phyloP scores from a whole-genome alignment of 2,797 vertebrate genomes.

The Parauchenoglanis ngamensis region DNA sequence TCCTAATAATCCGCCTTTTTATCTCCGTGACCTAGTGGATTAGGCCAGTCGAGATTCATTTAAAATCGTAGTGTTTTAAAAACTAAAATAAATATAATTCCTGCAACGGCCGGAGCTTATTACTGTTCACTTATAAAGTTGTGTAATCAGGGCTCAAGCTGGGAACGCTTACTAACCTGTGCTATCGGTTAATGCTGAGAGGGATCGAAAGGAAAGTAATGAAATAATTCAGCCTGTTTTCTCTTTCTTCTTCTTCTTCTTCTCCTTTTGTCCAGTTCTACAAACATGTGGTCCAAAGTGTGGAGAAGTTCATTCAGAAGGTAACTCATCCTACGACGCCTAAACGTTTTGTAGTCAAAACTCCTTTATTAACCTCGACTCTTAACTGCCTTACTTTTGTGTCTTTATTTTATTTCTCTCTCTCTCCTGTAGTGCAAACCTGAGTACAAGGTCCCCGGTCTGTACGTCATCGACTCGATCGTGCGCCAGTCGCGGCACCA shows the following conservation, averaged over 20 bases:
- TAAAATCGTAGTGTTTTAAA: no score
- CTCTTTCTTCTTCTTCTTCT: constrained; percentile 65
- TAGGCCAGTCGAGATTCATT: no score
- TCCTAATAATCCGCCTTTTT: no score
- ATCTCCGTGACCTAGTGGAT: no score
- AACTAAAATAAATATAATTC: no score
- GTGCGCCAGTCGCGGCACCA: constrained; percentile 98
- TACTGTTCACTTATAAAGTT: no score
- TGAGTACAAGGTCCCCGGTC: constrained; percentile 97
- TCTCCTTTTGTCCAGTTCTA: constrained; percentile 83
- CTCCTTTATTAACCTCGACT: not conserved
- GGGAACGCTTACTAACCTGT: not conserved
- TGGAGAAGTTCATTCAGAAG: constrained; percentile 99
- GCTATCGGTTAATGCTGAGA: not conserved
- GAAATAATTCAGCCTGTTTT: not conserved
- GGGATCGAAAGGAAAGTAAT: not conserved
- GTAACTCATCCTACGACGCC: constrained; percentile 68
- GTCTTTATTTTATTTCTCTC: no score
- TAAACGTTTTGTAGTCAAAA: not conserved
- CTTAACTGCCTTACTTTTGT: not conserved
- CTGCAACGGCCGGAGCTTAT: no score
- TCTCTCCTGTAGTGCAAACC: constrained; percentile 86
- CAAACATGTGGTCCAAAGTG: constrained; percentile 98
- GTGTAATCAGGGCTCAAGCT: no score
- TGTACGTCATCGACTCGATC: constrained; percentile 98